Base-by-base conservation (phyloP, 2,797 vertebrate genomes). In the Cossypha caffra region DNA sequence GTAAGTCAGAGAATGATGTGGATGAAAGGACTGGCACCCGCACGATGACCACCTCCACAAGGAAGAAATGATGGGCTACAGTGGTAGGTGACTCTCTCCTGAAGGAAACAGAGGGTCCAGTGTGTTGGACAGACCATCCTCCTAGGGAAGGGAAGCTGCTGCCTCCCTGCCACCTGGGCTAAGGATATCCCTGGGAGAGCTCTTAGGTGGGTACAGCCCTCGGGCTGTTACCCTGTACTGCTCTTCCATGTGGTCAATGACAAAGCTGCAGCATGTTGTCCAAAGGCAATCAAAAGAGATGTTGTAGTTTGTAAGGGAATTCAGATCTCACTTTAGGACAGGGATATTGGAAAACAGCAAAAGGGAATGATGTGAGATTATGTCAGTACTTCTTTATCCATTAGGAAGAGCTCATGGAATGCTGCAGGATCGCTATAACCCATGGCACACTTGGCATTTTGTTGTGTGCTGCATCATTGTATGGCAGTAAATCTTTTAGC, bases 231-330 rank as follows among this genome's bases (percentile, higher is more conserved):
- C 16, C 35, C 13, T 3, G 42, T 50, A 20, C 16, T 62, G 18
- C 18, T 47, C 13, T 45, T 75, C 28, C 33, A 21, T 1, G 13
- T 8, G 31, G 38, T 7, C 2, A 0, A 2, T 0, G 0, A 15
- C 1, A 3, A 40, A 59, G 13, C 51, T 50, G 16, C 40, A 52
- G 7, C 9, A 1, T 7, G 3, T 31, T 48, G 18, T 45, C 57
- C 17, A 48, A 17, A 26, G 45, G 16, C 13, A 12, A 21, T 52
- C 26, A 28, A 42, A 47, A 52, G 45, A 72, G 45, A 10, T 19
- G 5, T 20, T 13, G 6, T 8, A 4, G 11, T 43, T 55, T 63
- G 33, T 47, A 59, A 59, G 45, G 25, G 26, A 72, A 59, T 47
- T 58, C 25, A 25, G 10, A 13, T 19, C 20, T 24, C 47, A 12